These are phyloP conservation scores for Hippoglossus hippoglossus DNA, from an alignment of 2,797 vertebrate genomes.

Conservation along the genomic window DNA sequence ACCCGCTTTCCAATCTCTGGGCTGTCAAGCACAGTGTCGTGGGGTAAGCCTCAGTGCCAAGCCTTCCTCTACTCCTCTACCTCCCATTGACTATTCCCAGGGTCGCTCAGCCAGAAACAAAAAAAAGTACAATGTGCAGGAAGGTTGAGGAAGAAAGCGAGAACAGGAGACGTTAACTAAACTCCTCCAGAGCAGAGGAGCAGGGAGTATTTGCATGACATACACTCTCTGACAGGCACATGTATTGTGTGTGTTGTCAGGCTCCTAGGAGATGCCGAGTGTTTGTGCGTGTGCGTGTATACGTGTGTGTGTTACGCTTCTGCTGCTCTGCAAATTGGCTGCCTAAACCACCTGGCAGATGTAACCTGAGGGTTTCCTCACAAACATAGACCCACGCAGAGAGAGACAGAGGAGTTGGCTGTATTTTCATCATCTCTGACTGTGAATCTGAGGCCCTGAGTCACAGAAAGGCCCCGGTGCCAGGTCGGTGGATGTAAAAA, in stretches of 20 bases:
- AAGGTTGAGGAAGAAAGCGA: constrained; percentile 3
- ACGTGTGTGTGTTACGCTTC: constrained; percentile 21
- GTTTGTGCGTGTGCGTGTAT: constrained; percentile 24
- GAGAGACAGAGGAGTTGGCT: constrained; percentile 48
- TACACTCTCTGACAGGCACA: constrained; percentile 20
- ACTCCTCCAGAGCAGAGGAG: constrained; percentile 23
- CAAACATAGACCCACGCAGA: constrained; percentile 35
- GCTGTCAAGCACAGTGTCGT: constrained; percentile 60
- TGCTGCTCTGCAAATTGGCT: constrained; percentile 36
- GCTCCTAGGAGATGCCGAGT: constrained; percentile 11
- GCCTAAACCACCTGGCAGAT: constrained; percentile 57
- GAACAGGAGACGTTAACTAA: constrained; percentile 8
- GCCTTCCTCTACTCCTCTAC: constrained; percentile 37
- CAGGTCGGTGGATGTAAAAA: constrained; percentile 13
- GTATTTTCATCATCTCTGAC: constrained; percentile 53
- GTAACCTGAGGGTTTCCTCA: constrained; percentile 64
- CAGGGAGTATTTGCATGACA: constrained; percentile 32
- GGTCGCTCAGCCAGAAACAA: constrained; percentile 39
- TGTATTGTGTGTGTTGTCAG: constrained; percentile 17
- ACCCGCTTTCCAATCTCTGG: constrained; percentile 52
- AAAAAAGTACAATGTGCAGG: constrained; percentile 24
- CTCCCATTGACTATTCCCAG: constrained; percentile 54
- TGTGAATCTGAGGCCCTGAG: constrained; percentile 39
- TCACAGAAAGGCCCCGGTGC: constrained; percentile 35
- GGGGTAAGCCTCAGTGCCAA: constrained; percentile 45